Evolutionary conservation across 2,888 invertebrate species (phyloP), one percentile per base, ranked within the genome.

Genomic region (Ernsta delagoae): DNA sequence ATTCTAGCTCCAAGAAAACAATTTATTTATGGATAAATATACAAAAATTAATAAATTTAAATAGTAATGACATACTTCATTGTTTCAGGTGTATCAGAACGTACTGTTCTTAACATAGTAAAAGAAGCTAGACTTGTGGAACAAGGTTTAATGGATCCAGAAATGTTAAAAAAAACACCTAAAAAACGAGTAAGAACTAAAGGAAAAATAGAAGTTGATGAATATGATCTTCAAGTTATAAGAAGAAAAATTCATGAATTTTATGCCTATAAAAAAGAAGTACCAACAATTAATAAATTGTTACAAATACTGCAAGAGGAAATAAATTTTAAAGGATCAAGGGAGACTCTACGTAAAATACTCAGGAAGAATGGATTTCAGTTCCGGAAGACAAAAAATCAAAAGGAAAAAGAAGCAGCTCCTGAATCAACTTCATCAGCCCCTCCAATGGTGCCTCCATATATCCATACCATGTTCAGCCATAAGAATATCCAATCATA

Each of bases 251-350:
- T 92, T 41, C 92, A 92, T n/a, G 92, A 92, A 73, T 92, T 92
- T 75, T 92, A 92, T 71, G 84, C 92, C 8, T 92, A 87, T 71
- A 92, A 92, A 72, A 92, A 92, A 78, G 92, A 92, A 79, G 92
- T 92, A 3, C 92, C 92, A 0, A 92, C 92, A 2, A 92, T 92
- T 16, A 92, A 31, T 31, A 31, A 31, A 31, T 31, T 31, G 0
- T 77, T 92, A 11, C 90, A 92, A 76, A 92, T 92, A 31, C 78
- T 92, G 48, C 92, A 89, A 75, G 88, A 91, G 68, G 92, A 92
- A 78, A 92, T 92, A 0, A 88, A 91, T 71, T 92, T 92, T 70
- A 92, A 92, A 78, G 92, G 92, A 0, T 92, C 92, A 0, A 79
- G 92, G 54, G 92, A 92, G 76, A 92, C 92, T 0, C 75, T 92